Base-by-base conservation (phyloP, 2,113 vertebrate genomes). In the Junco hyemalis region DNA sequence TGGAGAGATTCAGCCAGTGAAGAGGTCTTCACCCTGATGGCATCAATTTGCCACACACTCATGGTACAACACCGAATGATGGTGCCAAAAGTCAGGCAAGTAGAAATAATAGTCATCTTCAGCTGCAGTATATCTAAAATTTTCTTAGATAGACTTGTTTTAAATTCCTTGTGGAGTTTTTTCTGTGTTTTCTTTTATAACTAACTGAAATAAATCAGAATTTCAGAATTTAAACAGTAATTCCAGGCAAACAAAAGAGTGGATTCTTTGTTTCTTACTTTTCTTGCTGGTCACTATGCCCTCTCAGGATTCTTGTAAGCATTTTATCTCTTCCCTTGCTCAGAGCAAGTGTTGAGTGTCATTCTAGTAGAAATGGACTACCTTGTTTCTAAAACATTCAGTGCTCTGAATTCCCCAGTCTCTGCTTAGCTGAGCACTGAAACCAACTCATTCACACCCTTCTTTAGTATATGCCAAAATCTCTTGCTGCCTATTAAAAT, bases 1-100 rank as follows among this genome's bases (percentile, higher is more conserved):
- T 99, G 99, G 99, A 98, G 99, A 94, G 99, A 99, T 94, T 99
- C 99, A 0, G 99, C 99, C 88, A 98, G 99, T 33, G 99, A 99
- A 95, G 99, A 99, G 74, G 98, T 99, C 73, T 98, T 98, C 78
- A 98, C 98, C 7, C 92, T 98, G 70, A 98, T 98, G 99, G 99
- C 99, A 6, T 99, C 98, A 33, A 98, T 99, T 96, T 99, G 99
- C 96, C 99, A 99, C 98, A 99, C 99, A 0, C 97, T 99, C 12
- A 99, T 99, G 99, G 99, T 99, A 65, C 99, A 99, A 95, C 99
- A 99, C 94, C 99, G 99, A 80, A 98, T 99, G 98, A 98, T 99
- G 99, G 99, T 99, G 97, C 99, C 99, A 60, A 99, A 98, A 98
- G 99, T 99, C 98, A 99, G 99, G 99, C 98, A 97, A 97, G 97